These are phyloP conservation scores for Porites divaricata DNA, from an alignment of 92 coral and sea anemone species.

Conservation along the genomic window DNA sequence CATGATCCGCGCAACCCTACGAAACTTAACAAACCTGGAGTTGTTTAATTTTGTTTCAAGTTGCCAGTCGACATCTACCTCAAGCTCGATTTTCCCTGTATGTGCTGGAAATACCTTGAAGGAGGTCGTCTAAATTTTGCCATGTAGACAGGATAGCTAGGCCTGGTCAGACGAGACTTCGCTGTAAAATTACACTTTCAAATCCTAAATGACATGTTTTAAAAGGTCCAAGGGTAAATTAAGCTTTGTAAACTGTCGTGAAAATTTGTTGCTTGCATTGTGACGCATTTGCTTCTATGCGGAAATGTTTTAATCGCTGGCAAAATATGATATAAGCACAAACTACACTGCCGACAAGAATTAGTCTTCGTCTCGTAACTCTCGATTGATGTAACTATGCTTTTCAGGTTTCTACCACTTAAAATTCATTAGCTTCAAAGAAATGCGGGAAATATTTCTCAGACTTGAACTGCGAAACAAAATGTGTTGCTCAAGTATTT, in stretches of 20 bases:
- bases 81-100: background rate
- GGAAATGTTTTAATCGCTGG: slow-evolving; percentile 17
- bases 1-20: background rate
- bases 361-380: background rate
- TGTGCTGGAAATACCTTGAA: background rate
- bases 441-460: background rate
- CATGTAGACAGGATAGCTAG: background rate
- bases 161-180: too few species aligned
- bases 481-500: background rate
- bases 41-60: background rate
- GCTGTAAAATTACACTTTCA: background rate
- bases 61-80: background rate
- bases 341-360: background rate
- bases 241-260: background rate
- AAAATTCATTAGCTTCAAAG: slow-evolving; percentile 15
- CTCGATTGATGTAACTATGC: background rate
- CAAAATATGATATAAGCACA: slow-evolving; percentile 6
- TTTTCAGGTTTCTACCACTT: background rate
- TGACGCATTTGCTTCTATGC: background rate
- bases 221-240: background rate
- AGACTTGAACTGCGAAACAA: background rate
- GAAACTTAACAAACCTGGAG: background rate
- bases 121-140: background rate
- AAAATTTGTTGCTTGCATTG: background rate
- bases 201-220: background rate